Percentiles rank a stretch among this genome's conserved stretches.
These are phyloP conservation scores for Cephus runcator DNA, from an alignment of 2,888 invertebrate species.

Conservation along the genomic window DNA sequence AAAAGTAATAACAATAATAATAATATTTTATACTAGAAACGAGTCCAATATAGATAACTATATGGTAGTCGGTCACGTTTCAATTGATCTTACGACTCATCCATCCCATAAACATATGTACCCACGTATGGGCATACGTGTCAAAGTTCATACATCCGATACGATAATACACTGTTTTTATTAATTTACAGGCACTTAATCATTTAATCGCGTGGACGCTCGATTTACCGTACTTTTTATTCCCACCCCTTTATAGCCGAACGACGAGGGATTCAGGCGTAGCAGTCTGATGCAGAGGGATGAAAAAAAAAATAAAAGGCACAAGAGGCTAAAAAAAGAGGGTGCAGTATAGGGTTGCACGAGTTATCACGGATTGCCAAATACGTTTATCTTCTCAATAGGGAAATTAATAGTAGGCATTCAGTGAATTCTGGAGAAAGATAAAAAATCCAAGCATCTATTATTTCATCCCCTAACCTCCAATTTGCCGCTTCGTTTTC, in stretches of 20 bases:
- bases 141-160: conserved; percentile 17
- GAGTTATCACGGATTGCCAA: not conserved
- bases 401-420: not conserved
- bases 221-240: not conserved
- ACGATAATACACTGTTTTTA: conserved; percentile 14
- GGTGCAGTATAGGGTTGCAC: not conserved
- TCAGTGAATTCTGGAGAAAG: not conserved
- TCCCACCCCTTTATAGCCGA: not conserved
- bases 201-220: not conserved
- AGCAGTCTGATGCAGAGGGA: not conserved
- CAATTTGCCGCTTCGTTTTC: not conserved
- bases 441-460: not conserved
- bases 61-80: not conserved
- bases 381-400: not conserved
- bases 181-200: conserved; percentile 5
- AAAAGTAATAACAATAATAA: not conserved
- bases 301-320: not conserved
- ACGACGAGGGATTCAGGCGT: not conserved
- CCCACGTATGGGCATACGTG: not conserved
- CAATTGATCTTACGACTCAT: not conserved
- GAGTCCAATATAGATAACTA: not conserved
- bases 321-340: not conserved
- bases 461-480: not conserved
- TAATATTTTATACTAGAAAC: not conserved
- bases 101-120: not conserved